Conservation (phyloP, 2,888 invertebrate genomes). For the Ferrisia virgata region DNA sequence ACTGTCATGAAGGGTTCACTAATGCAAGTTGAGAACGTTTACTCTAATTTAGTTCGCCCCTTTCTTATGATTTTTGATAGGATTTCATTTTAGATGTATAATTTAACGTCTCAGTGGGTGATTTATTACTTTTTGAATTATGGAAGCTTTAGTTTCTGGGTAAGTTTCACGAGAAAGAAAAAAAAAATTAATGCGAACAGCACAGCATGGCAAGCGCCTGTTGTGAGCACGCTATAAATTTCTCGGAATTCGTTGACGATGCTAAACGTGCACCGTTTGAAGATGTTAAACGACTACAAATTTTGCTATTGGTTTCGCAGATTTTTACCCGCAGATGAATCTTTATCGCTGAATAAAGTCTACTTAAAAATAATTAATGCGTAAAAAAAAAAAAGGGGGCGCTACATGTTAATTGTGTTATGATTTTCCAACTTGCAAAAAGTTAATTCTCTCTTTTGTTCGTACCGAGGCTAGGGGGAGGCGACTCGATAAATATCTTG, state of each 20-base stretch:
- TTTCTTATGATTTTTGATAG: conserved; percentile 34
- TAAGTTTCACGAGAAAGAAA: not conserved
- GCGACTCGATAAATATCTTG: too few relatives aligned
- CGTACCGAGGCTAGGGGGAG: too few relatives aligned
- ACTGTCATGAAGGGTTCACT: conserved; percentile 40
- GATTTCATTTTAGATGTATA: conserved; percentile 38
- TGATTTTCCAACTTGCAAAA: too few relatives aligned
- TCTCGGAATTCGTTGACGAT: conserved; percentile 18
- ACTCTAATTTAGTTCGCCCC: conserved; percentile 43
- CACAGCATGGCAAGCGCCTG: not conserved
- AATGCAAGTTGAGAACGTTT: conserved; percentile 41
- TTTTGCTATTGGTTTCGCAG: conserved; percentile 1
- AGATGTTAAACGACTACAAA: conserved; percentile 19
- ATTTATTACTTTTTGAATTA: conserved; percentile 42
- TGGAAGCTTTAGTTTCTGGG: conserved; percentile 27
- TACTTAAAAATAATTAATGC: not conserved
- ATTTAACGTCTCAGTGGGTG: conserved; percentile 43
- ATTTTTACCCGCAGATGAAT: not conserved
- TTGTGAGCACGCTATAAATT: conserved; percentile 15
- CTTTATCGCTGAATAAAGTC: not conserved
- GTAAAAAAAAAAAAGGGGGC: not conserved
- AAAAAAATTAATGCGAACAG: conserved; percentile 19
- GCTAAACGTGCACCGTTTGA: not conserved
- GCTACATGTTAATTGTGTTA: not conserved
- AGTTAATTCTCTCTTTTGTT: too few relatives aligned